These are phyloP conservation scores for Labeo calbasu DNA, from an alignment of 2,797 vertebrate genomes.

Conservation along the genomic window DNA sequence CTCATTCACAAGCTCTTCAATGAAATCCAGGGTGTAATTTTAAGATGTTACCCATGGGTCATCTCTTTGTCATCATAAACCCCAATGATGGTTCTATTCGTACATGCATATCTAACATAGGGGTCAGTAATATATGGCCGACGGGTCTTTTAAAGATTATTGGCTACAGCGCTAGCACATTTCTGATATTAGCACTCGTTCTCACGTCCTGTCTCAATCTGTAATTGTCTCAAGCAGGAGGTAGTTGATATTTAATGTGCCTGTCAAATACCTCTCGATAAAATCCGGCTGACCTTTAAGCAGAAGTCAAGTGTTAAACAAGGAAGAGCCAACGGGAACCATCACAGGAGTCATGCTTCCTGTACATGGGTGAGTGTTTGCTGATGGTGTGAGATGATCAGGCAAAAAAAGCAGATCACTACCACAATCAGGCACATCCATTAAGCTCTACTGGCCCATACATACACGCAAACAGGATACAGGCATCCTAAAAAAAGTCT, in stretches of 20 bases:
- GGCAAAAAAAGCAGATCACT: conserved; percentile 51
- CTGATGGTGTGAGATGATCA: conserved; percentile 54
- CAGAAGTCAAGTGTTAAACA: conserved; percentile 33
- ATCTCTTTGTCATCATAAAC: conserved; percentile 39
- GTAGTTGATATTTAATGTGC: conserved; percentile 49
- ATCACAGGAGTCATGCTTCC: conserved; percentile 39
- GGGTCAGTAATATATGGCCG: background rate
- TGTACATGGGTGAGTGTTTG: conserved; percentile 23
- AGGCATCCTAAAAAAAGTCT: conserved; percentile 66
- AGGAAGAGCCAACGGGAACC: conserved; percentile 13
- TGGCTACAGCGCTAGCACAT: conserved; percentile 25
- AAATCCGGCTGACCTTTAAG: conserved; percentile 37
- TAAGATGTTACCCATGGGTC: conserved; percentile 28
- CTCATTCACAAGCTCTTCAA: conserved; percentile 24
- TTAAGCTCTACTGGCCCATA: conserved; percentile 48
- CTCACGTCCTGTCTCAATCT: conserved; percentile 1
- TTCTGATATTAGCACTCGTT: conserved; percentile 48
- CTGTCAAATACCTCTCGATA: conserved; percentile 46
- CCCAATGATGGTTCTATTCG: background rate
- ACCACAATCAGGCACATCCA: conserved; percentile 47
- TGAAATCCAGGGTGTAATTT: conserved; percentile 20
- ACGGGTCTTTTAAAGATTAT: conserved; percentile 23
- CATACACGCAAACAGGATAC: conserved; percentile 38
- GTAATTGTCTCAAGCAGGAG: conserved; percentile 45
- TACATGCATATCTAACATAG: background rate